A percentile compares a stretch with the other conserved stretches of the same genome.
phyloP scores from a whole-genome alignment of 2,888 invertebrate genomes.

The Drosophila neonasuta region DNA sequence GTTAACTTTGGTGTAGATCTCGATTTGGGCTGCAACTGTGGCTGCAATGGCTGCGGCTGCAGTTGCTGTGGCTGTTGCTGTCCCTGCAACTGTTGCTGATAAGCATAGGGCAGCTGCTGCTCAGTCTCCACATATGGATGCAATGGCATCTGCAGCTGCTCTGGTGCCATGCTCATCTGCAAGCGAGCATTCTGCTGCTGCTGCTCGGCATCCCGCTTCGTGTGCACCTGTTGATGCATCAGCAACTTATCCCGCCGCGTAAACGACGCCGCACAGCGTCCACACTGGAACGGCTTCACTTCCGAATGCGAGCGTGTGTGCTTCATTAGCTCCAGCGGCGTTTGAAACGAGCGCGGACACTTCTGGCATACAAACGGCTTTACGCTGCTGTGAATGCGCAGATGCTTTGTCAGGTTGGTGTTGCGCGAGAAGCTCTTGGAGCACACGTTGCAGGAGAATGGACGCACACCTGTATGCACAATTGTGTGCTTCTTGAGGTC shows the following conservation, averaged over 20 bases:
- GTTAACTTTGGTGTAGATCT: conserved; percentile 31
- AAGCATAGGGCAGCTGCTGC: conserved; percentile 22
- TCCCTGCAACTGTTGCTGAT: conserved; percentile 36
- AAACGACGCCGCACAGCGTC: conserved; percentile 86
- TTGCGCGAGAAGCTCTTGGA: conserved; percentile 89
- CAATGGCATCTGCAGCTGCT: conserved; percentile 46
- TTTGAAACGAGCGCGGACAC: conserved; percentile 89
- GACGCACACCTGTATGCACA: conserved; percentile 89
- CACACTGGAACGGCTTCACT: conserved; percentile 86
- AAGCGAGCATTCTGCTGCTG: conserved; percentile 50
- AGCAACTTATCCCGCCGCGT: conserved; percentile 87
- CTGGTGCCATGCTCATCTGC: conserved; percentile 25
- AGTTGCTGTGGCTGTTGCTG: conserved; percentile 4
- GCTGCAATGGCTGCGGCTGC: background rate
- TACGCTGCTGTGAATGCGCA: conserved; percentile 87
- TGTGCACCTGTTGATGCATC: conserved; percentile 86
- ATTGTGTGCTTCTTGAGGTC: conserved; percentile 89
- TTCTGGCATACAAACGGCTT: conserved; percentile 88
- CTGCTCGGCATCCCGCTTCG: conserved; percentile 71
- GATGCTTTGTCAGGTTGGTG: conserved; percentile 89
- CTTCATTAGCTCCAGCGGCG: conserved; percentile 86
- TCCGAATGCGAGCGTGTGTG: conserved; percentile 88
- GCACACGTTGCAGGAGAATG: conserved; percentile 88
- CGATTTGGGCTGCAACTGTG: conserved; percentile 18
- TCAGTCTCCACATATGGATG: conserved; percentile 67